phyloP scores from a whole-genome alignment of 2,888 invertebrate genomes.

The Parnassius smintheus region DNA sequence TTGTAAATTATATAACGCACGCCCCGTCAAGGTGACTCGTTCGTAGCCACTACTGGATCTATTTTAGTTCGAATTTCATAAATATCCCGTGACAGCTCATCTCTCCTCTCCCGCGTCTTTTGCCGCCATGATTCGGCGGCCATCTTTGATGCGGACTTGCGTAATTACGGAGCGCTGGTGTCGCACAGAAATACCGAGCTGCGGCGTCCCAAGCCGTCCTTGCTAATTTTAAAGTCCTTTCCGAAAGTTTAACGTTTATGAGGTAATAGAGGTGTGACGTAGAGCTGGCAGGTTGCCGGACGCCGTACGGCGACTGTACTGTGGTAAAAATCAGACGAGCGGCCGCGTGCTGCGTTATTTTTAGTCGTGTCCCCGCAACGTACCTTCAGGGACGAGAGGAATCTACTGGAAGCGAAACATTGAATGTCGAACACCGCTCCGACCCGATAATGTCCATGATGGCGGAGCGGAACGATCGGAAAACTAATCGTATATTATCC shows the following conservation, averaged over 20 bases:
- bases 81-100: constrained; percentile 79
- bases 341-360: constrained; percentile 54
- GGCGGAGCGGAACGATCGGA: constrained; percentile 41
- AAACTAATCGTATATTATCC: constrained; percentile 77
- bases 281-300: constrained; percentile 78
- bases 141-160: constrained; percentile 65
- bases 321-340: constrained; percentile 59
- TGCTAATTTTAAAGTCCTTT: constrained; percentile 79
- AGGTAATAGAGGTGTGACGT: constrained; percentile 75
- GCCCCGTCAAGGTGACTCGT: constrained; percentile 77
- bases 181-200: constrained; percentile 46
- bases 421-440: background rate
- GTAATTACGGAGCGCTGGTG: constrained; percentile 62
- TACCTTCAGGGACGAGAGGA: constrained; percentile 65
- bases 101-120: constrained; percentile 75
- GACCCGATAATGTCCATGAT: constrained; percentile 2
- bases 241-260: constrained; percentile 74
- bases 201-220: constrained; percentile 62
- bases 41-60: constrained; percentile 73
- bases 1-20: constrained; percentile 63
- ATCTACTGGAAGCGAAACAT: constrained; percentile 30
- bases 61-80: constrained; percentile 80
- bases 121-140: constrained; percentile 60
- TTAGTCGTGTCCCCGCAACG: constrained; percentile 58
- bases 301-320: constrained; percentile 55